These are phyloP conservation scores for Scaptomyza cyrtandrae DNA, from an alignment of 2,888 invertebrate species.

Conservation along the genomic window DNA sequence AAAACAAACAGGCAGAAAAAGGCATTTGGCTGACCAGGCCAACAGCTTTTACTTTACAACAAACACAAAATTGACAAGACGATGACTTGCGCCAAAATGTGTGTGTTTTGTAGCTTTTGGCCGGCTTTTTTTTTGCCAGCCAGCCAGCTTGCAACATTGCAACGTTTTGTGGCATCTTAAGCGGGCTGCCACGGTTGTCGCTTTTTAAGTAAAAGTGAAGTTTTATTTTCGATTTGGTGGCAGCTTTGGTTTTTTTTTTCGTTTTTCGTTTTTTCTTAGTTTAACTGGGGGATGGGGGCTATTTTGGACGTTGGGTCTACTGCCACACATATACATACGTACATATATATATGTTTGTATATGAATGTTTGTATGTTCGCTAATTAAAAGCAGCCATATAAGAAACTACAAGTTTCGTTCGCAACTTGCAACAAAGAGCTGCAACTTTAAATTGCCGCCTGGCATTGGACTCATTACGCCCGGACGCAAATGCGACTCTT, in stretches of 20 bases:
- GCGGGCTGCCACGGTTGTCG: slow-evolving; percentile 1
- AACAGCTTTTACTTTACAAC: slow-evolving; percentile 63
- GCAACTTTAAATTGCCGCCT: slow-evolving; percentile 29
- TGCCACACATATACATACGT: not conserved
- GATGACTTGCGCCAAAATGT: slow-evolving; percentile 18
- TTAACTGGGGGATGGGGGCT: no score
- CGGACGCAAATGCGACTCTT: slow-evolving; percentile 40
- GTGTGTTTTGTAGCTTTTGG: not conserved
- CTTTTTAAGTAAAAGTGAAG: slow-evolving; percentile 16
- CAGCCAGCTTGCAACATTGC: not conserved
- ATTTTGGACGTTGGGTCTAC: not conserved
- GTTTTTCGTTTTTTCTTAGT: no score
- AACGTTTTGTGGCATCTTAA: slow-evolving; percentile 25
- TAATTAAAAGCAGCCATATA: slow-evolving; percentile 40
- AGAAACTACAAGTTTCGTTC: not conserved
- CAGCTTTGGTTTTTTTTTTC: not conserved
- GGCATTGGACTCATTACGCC: slow-evolving; percentile 71
- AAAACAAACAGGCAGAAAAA: slow-evolving; percentile 15
- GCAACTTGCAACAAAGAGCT: slow-evolving; percentile 43
- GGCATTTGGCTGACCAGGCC: slow-evolving; percentile 53
- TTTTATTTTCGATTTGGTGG: slow-evolving; percentile 15
- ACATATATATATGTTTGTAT: no score
- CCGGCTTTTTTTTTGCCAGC: not conserved
- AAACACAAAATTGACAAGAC: slow-evolving; percentile 28
- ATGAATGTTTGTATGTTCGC: not conserved